A percentile compares a stretch with the other conserved stretches of the same genome.
phyloP scores from a whole-genome alignment of 2,113 vertebrate species.

The Pygoscelis antarcticus region DNA sequence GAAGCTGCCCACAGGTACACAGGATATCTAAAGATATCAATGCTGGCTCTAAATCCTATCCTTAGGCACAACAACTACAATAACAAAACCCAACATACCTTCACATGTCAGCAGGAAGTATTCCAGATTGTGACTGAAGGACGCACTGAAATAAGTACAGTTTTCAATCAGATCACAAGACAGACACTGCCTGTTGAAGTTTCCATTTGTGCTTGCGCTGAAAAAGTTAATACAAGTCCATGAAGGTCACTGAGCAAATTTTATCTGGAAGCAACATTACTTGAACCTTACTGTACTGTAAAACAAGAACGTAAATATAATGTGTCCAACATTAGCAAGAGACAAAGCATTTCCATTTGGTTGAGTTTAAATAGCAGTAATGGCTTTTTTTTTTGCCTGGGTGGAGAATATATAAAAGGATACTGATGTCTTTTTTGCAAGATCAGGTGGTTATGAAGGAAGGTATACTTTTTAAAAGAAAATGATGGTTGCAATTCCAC shows the following conservation, averaged over 20 bases:
- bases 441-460: not conserved
- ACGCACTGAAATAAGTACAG: conserved; percentile 88
- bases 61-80: not conserved
- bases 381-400: not conserved
- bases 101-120: conserved; percentile 90
- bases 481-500: not conserved
- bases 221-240: conserved; percentile 4
- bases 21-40: not conserved
- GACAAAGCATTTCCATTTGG: conserved; percentile 46
- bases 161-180: conserved; percentile 87
- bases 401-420: not conserved
- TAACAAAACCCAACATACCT: conserved; percentile 76
- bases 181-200: conserved; percentile 91
- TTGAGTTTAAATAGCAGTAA: conserved; percentile 27
- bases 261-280: not conserved
- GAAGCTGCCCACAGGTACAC: not conserved
- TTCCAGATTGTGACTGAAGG: conserved; percentile 85
- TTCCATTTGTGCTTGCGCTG: conserved; percentile 89
- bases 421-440: not conserved
- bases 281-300: not conserved
- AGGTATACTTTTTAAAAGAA: not conserved
- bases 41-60: not conserved
- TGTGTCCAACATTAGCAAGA: not conserved
- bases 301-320: conserved; percentile 38
- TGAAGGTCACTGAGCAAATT: not conserved